Evolutionary conservation across 2,888 invertebrate species (phyloP).

Genomic region (Panorpa germanica): DNA sequence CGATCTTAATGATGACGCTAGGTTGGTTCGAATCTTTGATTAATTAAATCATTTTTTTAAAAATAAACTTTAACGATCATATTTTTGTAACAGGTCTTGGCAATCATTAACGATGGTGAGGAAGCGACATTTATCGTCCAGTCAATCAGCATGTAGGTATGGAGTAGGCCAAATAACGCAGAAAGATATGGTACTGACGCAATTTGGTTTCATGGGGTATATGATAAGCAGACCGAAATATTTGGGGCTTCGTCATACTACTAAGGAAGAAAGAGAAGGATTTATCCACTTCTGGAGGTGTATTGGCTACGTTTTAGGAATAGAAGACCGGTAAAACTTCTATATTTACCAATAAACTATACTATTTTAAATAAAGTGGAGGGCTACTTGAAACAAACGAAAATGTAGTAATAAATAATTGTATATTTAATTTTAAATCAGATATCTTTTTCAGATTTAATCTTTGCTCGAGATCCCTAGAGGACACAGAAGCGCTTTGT

Average conservation of each 20-base stretch:
- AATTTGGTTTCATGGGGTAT: slow-evolving; percentile 73
- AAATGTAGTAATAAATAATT: too few species aligned
- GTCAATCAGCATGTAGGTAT: slow-evolving; percentile 26
- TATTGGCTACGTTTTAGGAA: slow-evolving; percentile 62
- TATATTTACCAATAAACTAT: too few species aligned
- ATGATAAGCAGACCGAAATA: slow-evolving; percentile 38
- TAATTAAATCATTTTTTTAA: too few species aligned
- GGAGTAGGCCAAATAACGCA: slow-evolving; percentile 49
- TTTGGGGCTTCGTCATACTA: slow-evolving; percentile 41
- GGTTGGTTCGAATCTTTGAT: too few species aligned
- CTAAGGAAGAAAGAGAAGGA: slow-evolving; percentile 45
- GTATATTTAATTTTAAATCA: too few species aligned
- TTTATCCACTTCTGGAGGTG: slow-evolving; percentile 73
- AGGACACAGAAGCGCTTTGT: slow-evolving; percentile 34
- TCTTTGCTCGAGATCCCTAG: slow-evolving; percentile 39
- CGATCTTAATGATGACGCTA: too few species aligned
- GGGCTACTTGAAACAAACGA: too few species aligned
- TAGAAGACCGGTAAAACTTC: too few species aligned
- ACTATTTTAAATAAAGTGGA: too few species aligned
- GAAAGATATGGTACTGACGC: slow-evolving; percentile 68
- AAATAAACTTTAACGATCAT: too few species aligned
- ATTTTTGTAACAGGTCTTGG: slow-evolving; percentile 45
- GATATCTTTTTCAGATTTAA: too few species aligned
- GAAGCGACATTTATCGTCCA: slow-evolving; percentile 42
- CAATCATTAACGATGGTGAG: slow-evolving; percentile 46